Conservation (phyloP, 2,888 invertebrate genomes). For the Diploptera punctata region DNA sequence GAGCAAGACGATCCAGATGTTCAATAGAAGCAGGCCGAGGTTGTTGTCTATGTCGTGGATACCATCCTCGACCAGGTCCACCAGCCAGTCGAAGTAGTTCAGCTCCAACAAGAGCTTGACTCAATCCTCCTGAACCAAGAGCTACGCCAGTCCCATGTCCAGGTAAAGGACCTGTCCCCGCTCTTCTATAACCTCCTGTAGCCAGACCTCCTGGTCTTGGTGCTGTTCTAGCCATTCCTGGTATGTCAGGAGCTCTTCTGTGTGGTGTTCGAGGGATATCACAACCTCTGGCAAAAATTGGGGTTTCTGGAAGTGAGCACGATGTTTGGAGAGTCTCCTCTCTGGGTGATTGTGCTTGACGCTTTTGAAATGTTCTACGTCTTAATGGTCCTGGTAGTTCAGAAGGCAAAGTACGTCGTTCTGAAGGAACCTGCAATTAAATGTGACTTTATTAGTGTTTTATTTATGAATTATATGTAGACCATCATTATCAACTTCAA, state of each 20-base stretch:
- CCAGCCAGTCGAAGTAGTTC: conserved; percentile 80
- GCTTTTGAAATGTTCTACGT: conserved; percentile 60
- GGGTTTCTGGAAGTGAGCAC: conserved; percentile 87
- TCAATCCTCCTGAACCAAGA: conserved; percentile 48
- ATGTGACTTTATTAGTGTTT: too few species aligned
- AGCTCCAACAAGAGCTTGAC: conserved; percentile 71
- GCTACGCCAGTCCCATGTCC: conserved; percentile 48
- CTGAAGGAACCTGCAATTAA: conserved; percentile 51
- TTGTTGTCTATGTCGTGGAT: conserved; percentile 51
- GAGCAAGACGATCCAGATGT: conserved; percentile 77
- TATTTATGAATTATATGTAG: too few species aligned
- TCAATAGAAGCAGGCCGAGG: conserved; percentile 82
- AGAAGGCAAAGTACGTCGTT: conserved; percentile 75
- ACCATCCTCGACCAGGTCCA: conserved; percentile 84
- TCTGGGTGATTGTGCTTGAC: conserved; percentile 59
- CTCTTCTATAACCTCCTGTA: conserved; percentile 48
- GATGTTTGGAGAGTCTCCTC: conserved; percentile 78
- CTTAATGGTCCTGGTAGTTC: conserved; percentile 66
- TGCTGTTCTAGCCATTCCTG: conserved; percentile 61
- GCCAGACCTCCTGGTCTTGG: conserved; percentile 64
- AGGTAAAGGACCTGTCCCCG: conserved; percentile 31
- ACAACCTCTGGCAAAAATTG: conserved; percentile 82
- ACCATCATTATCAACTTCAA: too few species aligned
- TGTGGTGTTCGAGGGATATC: conserved; percentile 86
- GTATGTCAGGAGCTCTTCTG: conserved; percentile 66